Percentiles rank a stretch among this genome's conserved stretches.
These are phyloP conservation scores for Eupithecia exiguata DNA, from an alignment of 2,888 invertebrate species.

Conservation along the genomic window DNA sequence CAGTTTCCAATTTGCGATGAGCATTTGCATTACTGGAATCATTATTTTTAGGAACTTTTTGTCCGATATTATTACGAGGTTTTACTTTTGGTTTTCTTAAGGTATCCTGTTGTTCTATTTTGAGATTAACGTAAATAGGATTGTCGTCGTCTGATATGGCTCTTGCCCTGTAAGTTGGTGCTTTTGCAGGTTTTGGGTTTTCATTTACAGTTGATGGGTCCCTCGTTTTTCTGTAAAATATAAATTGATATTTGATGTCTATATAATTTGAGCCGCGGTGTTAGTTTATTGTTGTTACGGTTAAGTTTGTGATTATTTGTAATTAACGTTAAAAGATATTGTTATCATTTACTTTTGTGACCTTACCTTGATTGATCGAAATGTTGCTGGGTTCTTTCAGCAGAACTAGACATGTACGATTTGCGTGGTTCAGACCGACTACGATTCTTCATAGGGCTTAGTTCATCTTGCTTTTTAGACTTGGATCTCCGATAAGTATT, in stretches of 20 bases:
- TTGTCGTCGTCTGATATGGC: constrained; percentile 46
- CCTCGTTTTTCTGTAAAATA: constrained; percentile 45
- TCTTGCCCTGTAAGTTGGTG: constrained; percentile 33
- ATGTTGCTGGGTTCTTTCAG: constrained; percentile 46
- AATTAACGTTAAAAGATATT: not conserved
- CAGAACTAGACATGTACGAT: constrained; percentile 48
- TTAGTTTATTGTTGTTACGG: not conserved
- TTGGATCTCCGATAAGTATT: constrained; percentile 56
- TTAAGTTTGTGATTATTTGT: not conserved
- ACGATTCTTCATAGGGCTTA: constrained; percentile 50
- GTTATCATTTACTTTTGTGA: not conserved
- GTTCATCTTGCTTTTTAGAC: constrained; percentile 57
- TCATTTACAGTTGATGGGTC: constrained; percentile 41
- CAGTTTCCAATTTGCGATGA: constrained; percentile 38
- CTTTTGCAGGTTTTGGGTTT: constrained; percentile 29
- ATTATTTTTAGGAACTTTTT: constrained; percentile 37
- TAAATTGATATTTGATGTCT: not conserved
- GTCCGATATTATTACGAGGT: constrained; percentile 40
- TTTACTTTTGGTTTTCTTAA: constrained; percentile 43
- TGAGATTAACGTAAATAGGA: constrained; percentile 59
- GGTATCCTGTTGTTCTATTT: constrained; percentile 41
- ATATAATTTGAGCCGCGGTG: not conserved
- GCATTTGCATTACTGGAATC: constrained; percentile 33
- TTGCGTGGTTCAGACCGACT: constrained; percentile 74
- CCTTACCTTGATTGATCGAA: constrained; percentile 37